These are phyloP conservation scores for Bombus confusus DNA, from an alignment of 1,140 invertebrate genomes.

Conservation along the genomic window DNA sequence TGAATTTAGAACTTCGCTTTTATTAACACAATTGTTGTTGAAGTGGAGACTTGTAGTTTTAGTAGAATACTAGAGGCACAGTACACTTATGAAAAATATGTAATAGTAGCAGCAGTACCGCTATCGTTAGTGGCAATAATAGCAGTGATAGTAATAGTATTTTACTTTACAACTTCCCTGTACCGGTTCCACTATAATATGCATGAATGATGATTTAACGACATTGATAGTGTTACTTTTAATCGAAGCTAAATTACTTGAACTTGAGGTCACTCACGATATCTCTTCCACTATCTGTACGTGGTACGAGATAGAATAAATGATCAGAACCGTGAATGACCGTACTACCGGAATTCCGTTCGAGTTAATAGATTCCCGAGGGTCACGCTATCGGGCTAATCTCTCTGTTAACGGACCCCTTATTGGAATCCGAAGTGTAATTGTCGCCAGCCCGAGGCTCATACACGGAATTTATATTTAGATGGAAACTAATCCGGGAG, in stretches of 20 bases:
- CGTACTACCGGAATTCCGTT: neutral
- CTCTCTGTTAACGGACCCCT: constrained; percentile 22
- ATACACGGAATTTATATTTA: constrained; percentile 5
- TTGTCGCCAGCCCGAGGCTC: neutral
- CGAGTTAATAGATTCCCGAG: constrained; percentile 36
- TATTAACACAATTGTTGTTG: too few relatives aligned
- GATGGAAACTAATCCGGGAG: neutral
- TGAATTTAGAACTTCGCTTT: too few relatives aligned
- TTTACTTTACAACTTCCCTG: too few relatives aligned
- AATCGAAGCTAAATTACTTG: neutral
- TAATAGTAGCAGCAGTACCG: too few relatives aligned
- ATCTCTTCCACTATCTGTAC: neutral
- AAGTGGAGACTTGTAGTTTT: too few relatives aligned
- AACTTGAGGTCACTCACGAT: neutral
- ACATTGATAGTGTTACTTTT: neutral
- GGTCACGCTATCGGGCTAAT: constrained; percentile 13
- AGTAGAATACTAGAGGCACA: too few relatives aligned
- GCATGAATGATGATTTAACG: neutral
- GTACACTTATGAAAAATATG: too few relatives aligned
- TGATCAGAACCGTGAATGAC: neutral
- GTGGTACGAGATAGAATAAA: neutral
- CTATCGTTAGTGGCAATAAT: too few relatives aligned
- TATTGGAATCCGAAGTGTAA: constrained; percentile 39
- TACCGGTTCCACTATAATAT: too few relatives aligned
- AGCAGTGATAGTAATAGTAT: too few relatives aligned